Evolutionary conservation across 2,888 invertebrate genomes (phyloP).

Genomic region (Serrognathus titanus): DNA sequence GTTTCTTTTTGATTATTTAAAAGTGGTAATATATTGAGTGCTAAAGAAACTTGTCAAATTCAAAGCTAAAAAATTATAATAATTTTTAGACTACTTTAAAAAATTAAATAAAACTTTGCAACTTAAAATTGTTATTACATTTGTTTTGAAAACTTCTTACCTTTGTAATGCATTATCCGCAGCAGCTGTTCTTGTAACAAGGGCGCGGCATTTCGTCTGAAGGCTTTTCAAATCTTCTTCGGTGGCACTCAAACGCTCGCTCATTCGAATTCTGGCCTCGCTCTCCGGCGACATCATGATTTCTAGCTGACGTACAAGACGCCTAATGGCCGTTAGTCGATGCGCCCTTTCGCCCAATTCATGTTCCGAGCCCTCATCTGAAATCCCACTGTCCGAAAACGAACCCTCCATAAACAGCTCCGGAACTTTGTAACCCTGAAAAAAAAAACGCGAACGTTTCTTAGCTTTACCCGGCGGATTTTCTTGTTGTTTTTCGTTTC

Average conservation of each 20-base stretch:
- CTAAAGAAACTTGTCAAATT: too few relatives aligned
- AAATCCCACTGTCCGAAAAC: conserved; percentile 76
- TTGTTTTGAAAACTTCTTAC: conserved; percentile 27
- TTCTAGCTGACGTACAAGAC: conserved; percentile 65
- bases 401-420: conserved; percentile 56
- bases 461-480: too few relatives aligned
- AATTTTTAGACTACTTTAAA: too few relatives aligned
- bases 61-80: too few relatives aligned
- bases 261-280: conserved; percentile 61
- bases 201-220: conserved; percentile 67
- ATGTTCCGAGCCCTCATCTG: conserved; percentile 70
- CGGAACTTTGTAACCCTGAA: conserved; percentile 50
- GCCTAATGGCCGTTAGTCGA: conserved; percentile 62
- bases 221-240: conserved; percentile 67
- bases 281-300: conserved; percentile 66
- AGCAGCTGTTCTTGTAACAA: conserved; percentile 57
- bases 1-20: too few relatives aligned
- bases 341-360: conserved; percentile 64
- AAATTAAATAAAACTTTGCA: too few relatives aligned
- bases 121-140: too few relatives aligned
- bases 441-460: conserved; percentile 17
- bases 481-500: neutral
- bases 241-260: conserved; percentile 68
- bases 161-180: conserved; percentile 22
- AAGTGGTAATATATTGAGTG: too few relatives aligned